Evolutionary conservation across 2,113 vertebrate genomes (phyloP), one percentile per base, ranked within the genome.

Genomic region (Chloropsis hardwickii): DNA sequence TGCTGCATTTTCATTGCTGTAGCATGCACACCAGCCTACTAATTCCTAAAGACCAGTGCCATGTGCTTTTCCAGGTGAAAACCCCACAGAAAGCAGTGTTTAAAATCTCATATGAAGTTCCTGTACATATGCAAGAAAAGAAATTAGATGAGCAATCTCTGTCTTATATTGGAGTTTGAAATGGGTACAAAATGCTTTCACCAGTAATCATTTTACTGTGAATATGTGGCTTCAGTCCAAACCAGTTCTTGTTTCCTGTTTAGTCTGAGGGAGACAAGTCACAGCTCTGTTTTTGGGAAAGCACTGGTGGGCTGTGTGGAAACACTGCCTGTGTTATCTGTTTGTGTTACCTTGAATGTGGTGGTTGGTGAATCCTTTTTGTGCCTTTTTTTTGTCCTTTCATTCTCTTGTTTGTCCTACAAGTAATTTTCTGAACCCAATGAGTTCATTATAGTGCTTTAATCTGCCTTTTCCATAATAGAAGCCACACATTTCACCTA

Each of bases 21-120:
- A 40, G 7, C 0, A 0, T 12, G 6, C 18, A 35, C 18, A 11
- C 3, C 4, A n/a, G 29, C 21, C 29, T 35, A 23, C 5, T 6
- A 22, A 61, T 44, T 53, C 31, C 61, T 81, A 21, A 77, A 65
- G 14, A 29, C 6, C 1, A 2, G 60, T 23, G 42, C 37, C 4
- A 1, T 2, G 39, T 66, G 37, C 58, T 73, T 91, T 65, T 31
- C 37, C 12, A 40, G 56, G 33, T 27, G 17, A 66, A 44, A 60
- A 53, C 40, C 45, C 22, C 24, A 17, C 21, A 27, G 35, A 69
- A 76, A 85, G 9, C 18, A 35, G 6, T 3, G 8, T 12, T 91
- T 65, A 42, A 42, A 58, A 31, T 22, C 23, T 57, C 14, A 3
- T 1, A 2, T 13, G 25, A 47, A 67, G 24, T 3, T 39, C 31